Base-by-base conservation (phyloP, 1,140 invertebrate species). In the Penaeus chinensis region DNA sequence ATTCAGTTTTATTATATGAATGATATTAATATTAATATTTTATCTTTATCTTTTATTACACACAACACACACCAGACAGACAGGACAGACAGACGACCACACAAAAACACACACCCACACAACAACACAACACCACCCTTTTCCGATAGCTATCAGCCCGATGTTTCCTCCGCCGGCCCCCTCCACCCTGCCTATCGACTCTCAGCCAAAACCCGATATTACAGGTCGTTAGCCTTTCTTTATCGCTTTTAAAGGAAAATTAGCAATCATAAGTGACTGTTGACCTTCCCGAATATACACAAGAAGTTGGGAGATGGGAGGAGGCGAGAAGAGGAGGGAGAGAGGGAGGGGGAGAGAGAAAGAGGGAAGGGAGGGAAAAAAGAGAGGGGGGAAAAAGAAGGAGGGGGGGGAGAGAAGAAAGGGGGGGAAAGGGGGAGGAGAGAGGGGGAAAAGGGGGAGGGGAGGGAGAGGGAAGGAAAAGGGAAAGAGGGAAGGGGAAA, bases 171-270 rank as follows among this genome's bases (percentile, higher is more conserved):
- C 62, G 32, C 62, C 37, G 10, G 18, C 82, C 2, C 37, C 78
- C 61, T 60, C 42, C 63, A 79, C 65, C 76, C 61, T 27, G 63
- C 47, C 77, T 71, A 66, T 65, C 47, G 62, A 66, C 54, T 47
- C 37, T 20, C 74, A 65, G 78, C 78, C 79, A 54, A 54, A 82
- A 74, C 78, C 62, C 82, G 74, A 76, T 87, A 82, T 76, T 74
- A 82, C 85, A 8, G 42, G 47, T 81, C 69, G 78, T 87, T 87
- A 82, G 78, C 2, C 79, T 71, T 62, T 69, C 69, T 69, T 87
- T 87, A 87, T 87, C 85, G 74, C 85, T 71, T 82, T 87, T 87
- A 61, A 87, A 87, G 82, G 61, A 69, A 79, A 87, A 87, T 87
- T 87, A 87, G 65, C 60, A 37, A n/a, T 76, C 85, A 87, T 87